Percentiles rank a stretch among this genome's conserved stretches.
phyloP scores from a whole-genome alignment of 2,113 vertebrate species.

The Columba livia region DNA sequence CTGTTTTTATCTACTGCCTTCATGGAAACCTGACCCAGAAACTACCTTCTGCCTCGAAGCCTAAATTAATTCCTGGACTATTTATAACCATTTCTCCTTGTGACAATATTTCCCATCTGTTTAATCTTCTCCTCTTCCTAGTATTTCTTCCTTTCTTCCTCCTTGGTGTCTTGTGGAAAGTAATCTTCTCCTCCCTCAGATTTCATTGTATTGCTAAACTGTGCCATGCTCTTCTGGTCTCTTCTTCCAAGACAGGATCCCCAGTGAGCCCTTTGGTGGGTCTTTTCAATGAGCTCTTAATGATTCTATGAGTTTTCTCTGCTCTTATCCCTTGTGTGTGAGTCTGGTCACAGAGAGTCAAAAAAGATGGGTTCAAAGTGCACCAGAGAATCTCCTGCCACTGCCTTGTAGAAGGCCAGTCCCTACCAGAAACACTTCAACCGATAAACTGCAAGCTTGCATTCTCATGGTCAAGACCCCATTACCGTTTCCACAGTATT shows the following conservation, averaged over 20 bases:
- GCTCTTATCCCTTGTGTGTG: not conserved
- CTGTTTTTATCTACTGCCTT: not conserved
- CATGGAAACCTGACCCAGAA: not conserved
- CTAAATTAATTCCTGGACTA: not conserved
- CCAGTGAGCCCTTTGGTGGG: not conserved
- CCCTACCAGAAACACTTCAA: not conserved
- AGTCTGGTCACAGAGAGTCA: not conserved
- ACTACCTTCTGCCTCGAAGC: not conserved
- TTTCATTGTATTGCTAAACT: not conserved
- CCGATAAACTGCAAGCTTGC: not conserved
- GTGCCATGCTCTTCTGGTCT: not conserved
- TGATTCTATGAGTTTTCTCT: not conserved
- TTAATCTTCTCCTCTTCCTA: not conserved
- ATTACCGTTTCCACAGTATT: not conserved
- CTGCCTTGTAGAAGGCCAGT: not conserved
- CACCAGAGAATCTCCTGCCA: not conserved
- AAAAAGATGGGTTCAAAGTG: not conserved
- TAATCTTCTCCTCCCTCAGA: not conserved
- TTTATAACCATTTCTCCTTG: not conserved
- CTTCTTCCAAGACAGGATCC: not conserved
- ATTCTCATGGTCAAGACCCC: not conserved
- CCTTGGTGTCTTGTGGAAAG: not conserved
- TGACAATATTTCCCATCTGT: not conserved
- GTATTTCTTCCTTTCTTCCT: not conserved
- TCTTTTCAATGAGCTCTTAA: not conserved